Evolutionary conservation across 2,888 invertebrate genomes (phyloP).

Genomic region (Lordiphosa andalusiaca): DNA sequence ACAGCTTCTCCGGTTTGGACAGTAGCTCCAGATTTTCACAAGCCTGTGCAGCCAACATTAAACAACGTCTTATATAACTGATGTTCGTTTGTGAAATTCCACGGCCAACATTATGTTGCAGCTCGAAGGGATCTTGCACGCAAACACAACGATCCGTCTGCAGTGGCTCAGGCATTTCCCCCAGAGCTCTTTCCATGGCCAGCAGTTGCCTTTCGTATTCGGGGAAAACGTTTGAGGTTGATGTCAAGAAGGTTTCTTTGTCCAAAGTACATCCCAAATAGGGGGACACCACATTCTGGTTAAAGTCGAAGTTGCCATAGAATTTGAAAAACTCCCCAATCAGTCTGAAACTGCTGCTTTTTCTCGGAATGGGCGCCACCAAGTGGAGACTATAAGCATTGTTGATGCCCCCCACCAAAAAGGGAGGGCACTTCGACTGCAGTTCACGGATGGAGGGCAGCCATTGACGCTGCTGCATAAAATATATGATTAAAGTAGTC

Average conservation of each 20-base stretch:
- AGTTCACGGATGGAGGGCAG: constrained; percentile 81
- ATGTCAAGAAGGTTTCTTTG: constrained; percentile 76
- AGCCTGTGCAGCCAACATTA: constrained; percentile 39
- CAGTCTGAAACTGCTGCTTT: constrained; percentile 81
- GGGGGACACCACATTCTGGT: constrained; percentile 83
- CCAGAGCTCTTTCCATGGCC: constrained; percentile 19
- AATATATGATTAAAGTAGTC: constrained; percentile 85
- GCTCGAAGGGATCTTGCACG: constrained; percentile 77
- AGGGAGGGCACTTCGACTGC: constrained; percentile 71
- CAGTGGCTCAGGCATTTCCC: constrained; percentile 39
- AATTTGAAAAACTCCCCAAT: constrained; percentile 86
- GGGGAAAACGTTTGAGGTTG: constrained; percentile 37
- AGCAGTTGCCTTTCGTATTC: constrained; percentile 57
- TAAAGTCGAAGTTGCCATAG: constrained; percentile 84
- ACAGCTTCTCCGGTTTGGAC: constrained; percentile 29
- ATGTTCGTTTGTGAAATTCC: constrained; percentile 56
- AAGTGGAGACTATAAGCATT: constrained; percentile 62
- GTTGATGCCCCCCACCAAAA: constrained; percentile 63
- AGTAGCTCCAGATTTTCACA: constrained; percentile 22
- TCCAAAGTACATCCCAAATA: constrained; percentile 82
- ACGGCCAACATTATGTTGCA: constrained; percentile 74
- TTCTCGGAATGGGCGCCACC: constrained; percentile 58
- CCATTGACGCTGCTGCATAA: constrained; percentile 84
- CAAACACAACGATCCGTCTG: constrained; percentile 56
- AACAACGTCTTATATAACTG: constrained; percentile 61